Evolutionary conservation across 2,797 vertebrate species (phyloP).

Genomic region (Meda fulgida): DNA sequence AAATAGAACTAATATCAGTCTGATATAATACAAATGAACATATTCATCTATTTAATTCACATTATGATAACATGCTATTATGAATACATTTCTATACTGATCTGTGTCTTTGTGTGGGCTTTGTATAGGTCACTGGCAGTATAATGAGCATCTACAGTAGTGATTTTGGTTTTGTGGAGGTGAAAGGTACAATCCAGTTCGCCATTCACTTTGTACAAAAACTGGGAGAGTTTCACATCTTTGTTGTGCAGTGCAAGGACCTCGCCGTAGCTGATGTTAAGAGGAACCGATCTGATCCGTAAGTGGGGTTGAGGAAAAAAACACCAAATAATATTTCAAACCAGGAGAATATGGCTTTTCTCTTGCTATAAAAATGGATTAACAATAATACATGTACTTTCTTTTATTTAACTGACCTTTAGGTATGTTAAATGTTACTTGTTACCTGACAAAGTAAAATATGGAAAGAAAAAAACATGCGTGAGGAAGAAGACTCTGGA

Average conservation of each 20-base stretch:
- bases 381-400: not conserved
- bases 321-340: not conserved
- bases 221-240: constrained; percentile 89
- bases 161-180: constrained; percentile 83
- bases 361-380: not conserved
- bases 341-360: not conserved
- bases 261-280: constrained; percentile 87
- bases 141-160: constrained; percentile 85
- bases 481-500: constrained; percentile 91
- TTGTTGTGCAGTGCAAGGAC: constrained; percentile 89
- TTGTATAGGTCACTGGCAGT: constrained; percentile 85
- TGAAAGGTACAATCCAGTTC: constrained; percentile 90
- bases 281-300: constrained; percentile 92
- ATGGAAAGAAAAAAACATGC: constrained; percentile 92
- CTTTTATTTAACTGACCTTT: constrained; percentile 53
- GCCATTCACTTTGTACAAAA: constrained; percentile 90
- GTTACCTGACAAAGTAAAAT: constrained; percentile 88
- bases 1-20: constrained; percentile 26
- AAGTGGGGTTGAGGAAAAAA: constrained; percentile 66
- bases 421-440: constrained; percentile 96
- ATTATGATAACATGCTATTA: not conserved
- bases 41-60: not conserved
- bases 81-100: not conserved
- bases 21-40: constrained; percentile 11
- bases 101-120: constrained; percentile 33